Evolutionary conservation across 1,140 invertebrate species (phyloP), one percentile per base, ranked within the genome.

Genomic region (Drosophila sulfurigaster): DNA sequence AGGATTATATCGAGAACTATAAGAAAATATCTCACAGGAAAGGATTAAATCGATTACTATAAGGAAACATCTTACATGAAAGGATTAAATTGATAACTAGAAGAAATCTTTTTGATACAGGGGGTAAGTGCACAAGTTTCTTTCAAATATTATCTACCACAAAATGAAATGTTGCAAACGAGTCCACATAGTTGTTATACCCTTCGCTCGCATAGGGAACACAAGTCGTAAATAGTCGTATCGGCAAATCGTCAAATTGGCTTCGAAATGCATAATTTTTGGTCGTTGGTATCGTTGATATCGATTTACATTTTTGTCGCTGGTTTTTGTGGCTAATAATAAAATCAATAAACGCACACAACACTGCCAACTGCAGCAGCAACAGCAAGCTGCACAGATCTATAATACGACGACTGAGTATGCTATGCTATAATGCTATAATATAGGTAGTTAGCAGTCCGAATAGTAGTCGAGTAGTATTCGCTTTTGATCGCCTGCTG

Each of bases 321-420:
- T 80, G 83, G 57, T 81, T 87, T 86, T 82, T 87, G 83, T 81
- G 71, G 65, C 71, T 64, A 52, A 89, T 89, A 88, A 88, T 88
- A 88, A 88, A 88, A 88, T 88, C 83, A 88, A 88, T 88, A 88
- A 88, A 88, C 83, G 83, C 77, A 83, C 77, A 83, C 71, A 73
- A 83, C 77, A 83, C 71, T 78, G 83, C 54, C 80, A 87, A 82
- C 75, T 87, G 82, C 78, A 86, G 1, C 16, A 16, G 16, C 16
- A 16, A 16, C 16, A 16, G 16, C 54, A 82, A 87, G 80, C 75
- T 87, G 82, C 78, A 86, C 78, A 59, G 54, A n/a, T 51, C 45
- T 63, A 57, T 49, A 49, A 49, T 49, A 10, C 7, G 0, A 38
- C 7, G 1, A 38, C 3, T 25, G 20, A 25, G 20, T 25, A 25